Base-by-base conservation (phyloP, 2,797 vertebrate species). In the Tympanoctomys barrerae region DNA sequence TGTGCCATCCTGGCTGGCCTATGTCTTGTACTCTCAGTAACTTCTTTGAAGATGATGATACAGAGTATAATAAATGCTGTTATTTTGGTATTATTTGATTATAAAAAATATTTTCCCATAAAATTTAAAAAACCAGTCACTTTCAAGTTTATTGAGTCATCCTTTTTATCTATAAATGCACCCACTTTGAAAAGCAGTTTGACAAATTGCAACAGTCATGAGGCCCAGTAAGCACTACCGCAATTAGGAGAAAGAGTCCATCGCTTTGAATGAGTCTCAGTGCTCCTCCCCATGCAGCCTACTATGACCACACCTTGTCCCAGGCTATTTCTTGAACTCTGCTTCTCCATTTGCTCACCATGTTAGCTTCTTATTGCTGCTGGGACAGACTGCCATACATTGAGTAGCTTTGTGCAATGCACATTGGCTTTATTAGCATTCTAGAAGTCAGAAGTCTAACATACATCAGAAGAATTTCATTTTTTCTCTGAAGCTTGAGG, bases 261-360 rank as follows among this genome's bases (percentile, higher is more conserved):
- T 10, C 42, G 26, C 8, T 59, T 2, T 4, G 16, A 31, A 4
- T 49, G 71, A 46, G 7, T 46, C 71, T 46, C 42, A 2, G 11
- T 19, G 6, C 8, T 6, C 71, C 14, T 68, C 39, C 49, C 13
- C 2, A 0, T 7, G 71, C 46, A 59, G 49, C 4, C 39, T 31
- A 0, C 39, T 22, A 21, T 2, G 8, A 28, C 61, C 21, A 0
- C 22, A 39, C 7, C n/a, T n/a, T 39, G n/a, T 11, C 33, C 31
- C 28, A 28, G 42, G 33, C 0, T 1, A 13, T 22, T 42, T 21
- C 31, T 8, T n/a, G 89, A 91, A 49, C 18, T 42, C 36, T n/a
- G 31, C 19, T 66, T 95, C 88, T 93, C 85, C 0, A 0, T 57
- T 33, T 73, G 82, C 57, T 61, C 12, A 11, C 64, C 21, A 2